Evolutionary conservation across 2,113 vertebrate species (phyloP), one percentile per base, ranked within the genome.

Genomic region (Leptodactylus fuscus): DNA sequence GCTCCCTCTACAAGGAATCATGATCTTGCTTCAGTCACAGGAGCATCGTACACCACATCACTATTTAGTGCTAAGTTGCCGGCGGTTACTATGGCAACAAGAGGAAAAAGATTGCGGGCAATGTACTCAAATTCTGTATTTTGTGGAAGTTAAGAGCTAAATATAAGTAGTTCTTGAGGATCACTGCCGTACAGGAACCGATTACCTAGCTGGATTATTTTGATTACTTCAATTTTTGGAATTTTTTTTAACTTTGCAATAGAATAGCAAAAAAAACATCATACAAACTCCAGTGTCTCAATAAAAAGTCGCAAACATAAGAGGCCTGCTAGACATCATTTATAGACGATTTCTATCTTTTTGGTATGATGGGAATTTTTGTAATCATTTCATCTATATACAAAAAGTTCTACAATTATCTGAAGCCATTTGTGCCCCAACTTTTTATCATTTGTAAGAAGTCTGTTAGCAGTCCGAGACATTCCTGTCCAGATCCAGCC

Each of bases 11-110:
- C 22, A 62, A 60, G 77, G 22, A 79, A 62, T 38, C n/a, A 38
- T 27, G 34, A 80, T 80, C 36, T 27, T 44, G 53, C 7, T 41
- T 80, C 12, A 41, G 77, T 24, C n/a, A 60, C n/a, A 60, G 77
- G 53, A 24, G 24, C 34, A 44, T 80, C 77, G 24, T 36, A 41
- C 34, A 27, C 13, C 53, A 41, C n/a, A 60, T 80, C 49, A 49
- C 53, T 44, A 80, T 80, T 44, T 80, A 60, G 49, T 24, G 12
- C 36, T 79, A n/a, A 41, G 32, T 51, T 51, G 71, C 13, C 11
- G 3, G 46, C 32, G 10, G 73, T 75, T 75, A 11, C 73, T 7
- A 75, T 75, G 44, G 24, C 15, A 32, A 75, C 73, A 49, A 32
- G 73, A 15, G 24, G 24, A 15, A 51, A 32, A 48, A 11, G 27